These are phyloP conservation scores for Cephalopholis sonnerati DNA, from an alignment of 2,113 vertebrate genomes.

Conservation along the genomic window DNA sequence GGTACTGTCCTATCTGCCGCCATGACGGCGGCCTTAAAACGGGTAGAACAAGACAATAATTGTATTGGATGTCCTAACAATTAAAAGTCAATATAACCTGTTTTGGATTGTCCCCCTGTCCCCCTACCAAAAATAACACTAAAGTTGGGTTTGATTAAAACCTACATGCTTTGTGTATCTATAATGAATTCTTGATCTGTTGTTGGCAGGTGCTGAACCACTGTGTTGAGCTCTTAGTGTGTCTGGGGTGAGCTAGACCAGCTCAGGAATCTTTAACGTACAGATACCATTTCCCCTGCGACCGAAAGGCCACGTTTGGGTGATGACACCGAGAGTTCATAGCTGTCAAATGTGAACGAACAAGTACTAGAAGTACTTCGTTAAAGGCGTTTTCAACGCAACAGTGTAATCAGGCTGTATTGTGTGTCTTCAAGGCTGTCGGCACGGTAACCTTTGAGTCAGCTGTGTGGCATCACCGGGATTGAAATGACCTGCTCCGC, in stretches of 20 bases:
- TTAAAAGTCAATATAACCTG: conserved; percentile 85
- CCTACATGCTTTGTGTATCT: conserved; percentile 76
- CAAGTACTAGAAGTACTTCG: conserved; percentile 10
- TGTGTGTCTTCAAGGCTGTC: conserved; percentile 32
- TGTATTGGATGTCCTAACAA: conserved; percentile 87
- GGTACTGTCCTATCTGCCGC: conserved; percentile 87
- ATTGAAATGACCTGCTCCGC: conserved; percentile 50
- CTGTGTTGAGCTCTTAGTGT: conserved; percentile 73
- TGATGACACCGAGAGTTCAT: conserved; percentile 18
- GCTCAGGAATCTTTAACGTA: conserved; percentile 74
- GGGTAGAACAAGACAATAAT: conserved; percentile 87
- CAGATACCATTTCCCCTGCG: conserved; percentile 56
- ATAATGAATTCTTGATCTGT: conserved; percentile 71
- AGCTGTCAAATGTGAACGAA: conserved; percentile 49
- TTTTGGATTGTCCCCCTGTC: conserved; percentile 74
- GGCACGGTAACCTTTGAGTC: conserved; percentile 33
- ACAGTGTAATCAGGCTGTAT: conserved; percentile 33
- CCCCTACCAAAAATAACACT: conserved; percentile 78
- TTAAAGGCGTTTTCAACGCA: conserved; percentile 35
- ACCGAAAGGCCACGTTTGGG: conserved; percentile 44
- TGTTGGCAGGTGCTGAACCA: conserved; percentile 70
- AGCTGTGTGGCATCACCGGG: conserved; percentile 44
- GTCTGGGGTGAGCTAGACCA: conserved; percentile 65
- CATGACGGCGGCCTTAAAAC: conserved; percentile 81
- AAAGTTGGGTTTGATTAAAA: conserved; percentile 83